A percentile compares a stretch with the other conserved stretches of the same genome.
Evolutionary conservation across 2,113 vertebrate species (phyloP).

Genomic region (Eolophus roseicapilla): DNA sequence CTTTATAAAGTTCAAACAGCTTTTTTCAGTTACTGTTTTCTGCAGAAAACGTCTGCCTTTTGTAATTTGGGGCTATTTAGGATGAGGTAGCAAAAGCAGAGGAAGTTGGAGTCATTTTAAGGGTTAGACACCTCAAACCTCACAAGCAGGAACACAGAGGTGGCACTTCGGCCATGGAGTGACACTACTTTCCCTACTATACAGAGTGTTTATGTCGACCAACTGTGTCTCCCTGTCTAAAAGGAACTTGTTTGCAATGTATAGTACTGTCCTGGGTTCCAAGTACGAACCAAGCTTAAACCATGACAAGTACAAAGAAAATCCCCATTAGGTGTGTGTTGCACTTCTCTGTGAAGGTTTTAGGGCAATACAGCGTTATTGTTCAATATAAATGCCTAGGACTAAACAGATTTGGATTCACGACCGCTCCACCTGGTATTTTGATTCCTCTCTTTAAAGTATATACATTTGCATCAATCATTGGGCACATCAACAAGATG

Average conservation of each 20-base stretch:
- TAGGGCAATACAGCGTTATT: background rate
- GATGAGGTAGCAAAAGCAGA: background rate
- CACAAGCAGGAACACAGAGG: background rate
- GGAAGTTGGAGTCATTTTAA: background rate
- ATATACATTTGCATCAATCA: background rate
- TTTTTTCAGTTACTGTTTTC: background rate
- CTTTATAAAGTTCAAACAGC: background rate
- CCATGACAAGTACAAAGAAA: background rate
- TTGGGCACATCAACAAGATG: background rate
- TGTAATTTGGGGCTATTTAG: background rate
- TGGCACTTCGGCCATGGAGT: background rate
- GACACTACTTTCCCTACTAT: background rate
- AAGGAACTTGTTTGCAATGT: background rate
- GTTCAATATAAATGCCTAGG: background rate
- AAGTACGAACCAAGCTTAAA: background rate
- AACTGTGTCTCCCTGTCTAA: background rate
- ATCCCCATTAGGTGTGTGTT: background rate
- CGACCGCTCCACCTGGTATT: background rate
- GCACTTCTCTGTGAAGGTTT: background rate
- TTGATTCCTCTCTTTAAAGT: background rate
- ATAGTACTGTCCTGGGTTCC: background rate
- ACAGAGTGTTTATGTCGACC: background rate
- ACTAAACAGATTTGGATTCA: background rate
- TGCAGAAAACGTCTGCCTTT: background rate
- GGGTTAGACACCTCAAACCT: background rate